These are phyloP conservation scores for Phataginus tricuspis DNA, from an alignment of 2,797 vertebrate genomes.

Conservation along the genomic window DNA sequence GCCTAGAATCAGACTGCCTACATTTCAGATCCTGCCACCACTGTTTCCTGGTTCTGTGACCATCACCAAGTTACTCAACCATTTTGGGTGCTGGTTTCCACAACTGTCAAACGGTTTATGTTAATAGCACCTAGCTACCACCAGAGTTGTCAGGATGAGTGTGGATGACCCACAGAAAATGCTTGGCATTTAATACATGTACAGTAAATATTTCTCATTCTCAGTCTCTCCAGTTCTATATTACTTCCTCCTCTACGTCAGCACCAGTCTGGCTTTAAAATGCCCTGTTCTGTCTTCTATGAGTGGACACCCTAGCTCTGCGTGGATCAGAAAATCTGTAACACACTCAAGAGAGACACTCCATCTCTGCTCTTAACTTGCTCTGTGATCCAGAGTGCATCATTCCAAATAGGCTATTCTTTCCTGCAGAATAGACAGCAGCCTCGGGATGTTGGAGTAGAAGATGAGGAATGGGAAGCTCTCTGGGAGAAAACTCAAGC, in stretches of 20 bases:
- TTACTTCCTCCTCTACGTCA: background rate
- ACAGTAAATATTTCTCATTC: background rate
- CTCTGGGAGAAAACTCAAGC: background rate
- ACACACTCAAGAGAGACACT: background rate
- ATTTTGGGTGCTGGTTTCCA: background rate
- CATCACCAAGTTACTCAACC: background rate
- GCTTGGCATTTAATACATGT: background rate
- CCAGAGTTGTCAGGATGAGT: background rate
- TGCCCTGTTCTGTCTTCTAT: background rate
- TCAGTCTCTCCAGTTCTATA: background rate
- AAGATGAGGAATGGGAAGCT: background rate
- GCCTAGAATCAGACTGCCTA: background rate
- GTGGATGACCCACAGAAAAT: background rate
- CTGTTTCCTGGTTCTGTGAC: background rate
- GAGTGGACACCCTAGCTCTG: background rate
- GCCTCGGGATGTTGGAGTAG: background rate
- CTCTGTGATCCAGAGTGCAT: background rate
- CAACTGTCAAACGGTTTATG: background rate
- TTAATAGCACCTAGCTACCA: background rate
- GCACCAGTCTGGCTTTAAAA: background rate
- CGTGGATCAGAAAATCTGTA: background rate
- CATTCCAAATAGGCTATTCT: background rate
- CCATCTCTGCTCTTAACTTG: background rate
- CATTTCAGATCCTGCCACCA: background rate
- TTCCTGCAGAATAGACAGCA: background rate